phyloP scores from a whole-genome alignment of 2,888 invertebrate genomes.

The Tinea semifulvella region DNA sequence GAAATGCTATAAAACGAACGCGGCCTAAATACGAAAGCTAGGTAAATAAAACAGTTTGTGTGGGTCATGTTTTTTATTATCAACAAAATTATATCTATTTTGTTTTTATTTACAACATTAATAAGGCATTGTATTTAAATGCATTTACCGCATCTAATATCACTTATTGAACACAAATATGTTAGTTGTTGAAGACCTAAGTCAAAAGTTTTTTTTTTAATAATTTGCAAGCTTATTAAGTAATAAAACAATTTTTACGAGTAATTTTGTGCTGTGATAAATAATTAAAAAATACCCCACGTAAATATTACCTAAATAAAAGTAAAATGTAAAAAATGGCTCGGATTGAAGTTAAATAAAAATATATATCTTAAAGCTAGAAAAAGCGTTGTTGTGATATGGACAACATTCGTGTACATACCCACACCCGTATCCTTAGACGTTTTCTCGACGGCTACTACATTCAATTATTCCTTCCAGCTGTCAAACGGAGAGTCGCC shows the following conservation, averaged over 20 bases:
- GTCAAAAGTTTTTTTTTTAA: too few species aligned
- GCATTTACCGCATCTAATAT: background rate
- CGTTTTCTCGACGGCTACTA: too few species aligned
- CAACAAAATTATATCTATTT: constrained; percentile 4
- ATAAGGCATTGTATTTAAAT: background rate
- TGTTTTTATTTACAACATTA: background rate
- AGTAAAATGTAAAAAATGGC: constrained; percentile 40
- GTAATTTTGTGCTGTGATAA: too few species aligned
- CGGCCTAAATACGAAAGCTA: too few species aligned
- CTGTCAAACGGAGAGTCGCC: too few species aligned
- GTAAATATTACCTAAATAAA: background rate
- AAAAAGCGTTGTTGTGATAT: constrained; percentile 17
- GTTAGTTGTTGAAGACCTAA: background rate
- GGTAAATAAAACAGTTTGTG: too few species aligned
- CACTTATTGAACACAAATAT: constrained; percentile 1
- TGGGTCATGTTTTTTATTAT: constrained; percentile 6
- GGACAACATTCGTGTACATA: constrained; percentile 8
- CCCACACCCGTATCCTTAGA: too few species aligned
- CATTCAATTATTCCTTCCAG: too few species aligned
- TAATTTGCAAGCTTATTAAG: too few species aligned
- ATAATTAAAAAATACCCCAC: background rate
- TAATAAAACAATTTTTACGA: too few species aligned
- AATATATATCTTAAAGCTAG: constrained; percentile 26
- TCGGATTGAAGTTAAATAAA: constrained; percentile 42
- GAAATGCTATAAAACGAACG: too few species aligned